A percentile compares a stretch with the other conserved stretches of the same genome.
These are phyloP conservation scores for Suncus etruscus DNA, from an alignment of 2,113 vertebrate species.

Conservation along the genomic window DNA sequence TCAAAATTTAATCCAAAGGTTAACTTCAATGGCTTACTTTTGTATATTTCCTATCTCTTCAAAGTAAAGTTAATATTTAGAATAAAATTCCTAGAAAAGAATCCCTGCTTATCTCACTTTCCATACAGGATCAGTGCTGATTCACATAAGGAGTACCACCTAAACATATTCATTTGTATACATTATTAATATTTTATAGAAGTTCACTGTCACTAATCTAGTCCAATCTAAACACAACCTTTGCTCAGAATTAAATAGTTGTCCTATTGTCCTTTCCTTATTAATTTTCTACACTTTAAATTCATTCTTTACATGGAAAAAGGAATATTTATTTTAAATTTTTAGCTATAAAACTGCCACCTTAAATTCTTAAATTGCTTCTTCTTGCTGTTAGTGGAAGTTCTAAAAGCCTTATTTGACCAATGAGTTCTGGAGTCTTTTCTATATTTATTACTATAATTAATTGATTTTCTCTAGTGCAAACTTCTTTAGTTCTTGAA, in stretches of 20 bases:
- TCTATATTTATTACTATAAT: background rate
- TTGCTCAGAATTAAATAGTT: background rate
- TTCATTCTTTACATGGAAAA: conserved; percentile 31
- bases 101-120: background rate
- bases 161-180: background rate
- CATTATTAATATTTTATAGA: background rate
- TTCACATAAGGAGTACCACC: background rate
- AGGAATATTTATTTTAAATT: background rate
- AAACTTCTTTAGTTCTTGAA: background rate
- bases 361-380: conserved; percentile 35
- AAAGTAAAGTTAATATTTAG: background rate
- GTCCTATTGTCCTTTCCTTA: background rate
- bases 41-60: background rate
- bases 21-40: background rate
- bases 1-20: background rate
- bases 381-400: background rate
- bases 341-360: background rate
- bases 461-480: background rate
- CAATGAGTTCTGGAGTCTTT: background rate
- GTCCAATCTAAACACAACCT: background rate
- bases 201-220: background rate
- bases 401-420: background rate
- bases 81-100: background rate
- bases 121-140: background rate
- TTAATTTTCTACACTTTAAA: background rate